phyloP scores from a whole-genome alignment of 2,797 vertebrate genomes.

The Malurus splendens region DNA sequence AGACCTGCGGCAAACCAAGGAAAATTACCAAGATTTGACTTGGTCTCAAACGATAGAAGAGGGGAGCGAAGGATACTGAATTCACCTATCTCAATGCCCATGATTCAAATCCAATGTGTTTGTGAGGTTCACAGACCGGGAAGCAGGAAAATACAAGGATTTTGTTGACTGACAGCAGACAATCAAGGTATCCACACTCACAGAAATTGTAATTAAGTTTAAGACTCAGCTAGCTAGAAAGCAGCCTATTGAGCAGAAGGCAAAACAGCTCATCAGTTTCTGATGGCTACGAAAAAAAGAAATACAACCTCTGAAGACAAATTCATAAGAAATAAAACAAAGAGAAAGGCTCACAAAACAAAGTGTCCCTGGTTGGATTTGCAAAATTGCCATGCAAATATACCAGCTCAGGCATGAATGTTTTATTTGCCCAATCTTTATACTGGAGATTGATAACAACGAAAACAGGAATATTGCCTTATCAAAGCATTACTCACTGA shows the following conservation, averaged over 20 bases:
- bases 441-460: not conserved
- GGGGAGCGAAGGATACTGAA: not conserved
- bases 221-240: not conserved
- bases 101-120: not conserved
- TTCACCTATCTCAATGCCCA: accelerated
- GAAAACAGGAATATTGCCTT: not conserved
- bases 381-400: not conserved
- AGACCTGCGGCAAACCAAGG: not conserved
- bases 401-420: not conserved
- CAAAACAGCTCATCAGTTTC: not conserved
- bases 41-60: not conserved
- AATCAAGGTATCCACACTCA: not conserved
- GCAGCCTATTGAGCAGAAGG: not conserved
- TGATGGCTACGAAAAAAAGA: not conserved
- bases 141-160: not conserved
- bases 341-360: not conserved
- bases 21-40: not conserved
- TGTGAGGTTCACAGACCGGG: not conserved
- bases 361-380: not conserved
- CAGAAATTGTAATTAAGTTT: not conserved
- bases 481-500: not conserved
- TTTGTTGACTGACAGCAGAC: not conserved
- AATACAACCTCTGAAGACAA: not conserved
- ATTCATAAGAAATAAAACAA: not conserved
- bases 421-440: not conserved